Conservation (phyloP, 2,113 vertebrate genomes). For the Aplodontia rufa region DNA sequence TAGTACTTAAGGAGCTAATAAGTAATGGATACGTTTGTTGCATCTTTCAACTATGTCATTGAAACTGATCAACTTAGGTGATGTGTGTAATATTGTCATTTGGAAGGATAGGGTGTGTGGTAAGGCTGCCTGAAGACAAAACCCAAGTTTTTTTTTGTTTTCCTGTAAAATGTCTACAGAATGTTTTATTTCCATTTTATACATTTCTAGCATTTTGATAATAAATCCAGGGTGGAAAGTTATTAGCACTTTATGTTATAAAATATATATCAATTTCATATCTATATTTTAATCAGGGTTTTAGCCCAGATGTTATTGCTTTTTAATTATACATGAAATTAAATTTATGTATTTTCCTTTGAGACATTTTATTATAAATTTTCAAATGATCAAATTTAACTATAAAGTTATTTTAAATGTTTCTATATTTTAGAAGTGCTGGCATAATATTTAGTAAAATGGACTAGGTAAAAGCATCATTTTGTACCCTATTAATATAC, state of each 20-base stretch:
- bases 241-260: not conserved
- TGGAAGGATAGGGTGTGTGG: not conserved
- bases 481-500: not conserved
- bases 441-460: not conserved
- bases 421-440: not conserved
- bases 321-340: not conserved
- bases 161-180: not conserved
- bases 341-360: not conserved
- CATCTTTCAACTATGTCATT: not conserved
- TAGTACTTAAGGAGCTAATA: not conserved
- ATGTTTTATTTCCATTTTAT: not conserved
- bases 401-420: constrained; percentile 20
- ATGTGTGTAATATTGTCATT: not conserved
- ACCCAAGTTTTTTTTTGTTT: not conserved
- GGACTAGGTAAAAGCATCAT: not conserved
- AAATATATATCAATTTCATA: not conserved
- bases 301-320: not conserved
- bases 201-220: not conserved
- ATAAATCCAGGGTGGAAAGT: not conserved
- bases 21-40: not conserved
- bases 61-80: not conserved
- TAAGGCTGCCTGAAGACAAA: not conserved
- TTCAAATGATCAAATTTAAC: not conserved
- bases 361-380: not conserved
- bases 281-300: not conserved